A percentile compares a stretch with the other conserved stretches of the same genome.
Evolutionary conservation across 2,113 vertebrate genomes (phyloP).

Genomic region (Zosterops lateralis): DNA sequence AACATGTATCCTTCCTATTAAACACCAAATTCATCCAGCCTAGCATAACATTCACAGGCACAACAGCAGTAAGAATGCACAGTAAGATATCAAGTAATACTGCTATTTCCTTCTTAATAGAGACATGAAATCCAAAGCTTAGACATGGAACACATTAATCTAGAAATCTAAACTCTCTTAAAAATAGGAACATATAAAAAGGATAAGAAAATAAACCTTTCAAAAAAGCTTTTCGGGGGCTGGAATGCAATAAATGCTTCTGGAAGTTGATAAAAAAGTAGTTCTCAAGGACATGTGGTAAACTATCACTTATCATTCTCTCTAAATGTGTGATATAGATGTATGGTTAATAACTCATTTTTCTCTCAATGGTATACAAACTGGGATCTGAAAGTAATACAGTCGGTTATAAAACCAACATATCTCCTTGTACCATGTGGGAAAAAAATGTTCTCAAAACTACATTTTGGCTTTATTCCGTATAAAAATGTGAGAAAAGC

Average conservation of each 20-base stretch:
- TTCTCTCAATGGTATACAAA: conserved; percentile 43
- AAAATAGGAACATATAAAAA: neutral
- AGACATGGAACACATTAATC: neutral
- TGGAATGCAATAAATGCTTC: neutral
- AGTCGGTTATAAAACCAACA: neutral
- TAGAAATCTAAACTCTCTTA: neutral
- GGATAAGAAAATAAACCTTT: neutral
- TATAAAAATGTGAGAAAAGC: neutral
- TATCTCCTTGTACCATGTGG: neutral
- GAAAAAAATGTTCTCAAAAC: conserved; percentile 27
- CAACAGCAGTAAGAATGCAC: neutral
- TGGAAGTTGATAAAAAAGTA: conserved; percentile 5
- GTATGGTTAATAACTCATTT: conserved; percentile 35
- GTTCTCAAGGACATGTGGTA: conserved; percentile 28
- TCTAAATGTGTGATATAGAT: conserved; percentile 23
- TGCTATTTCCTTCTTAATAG: neutral
- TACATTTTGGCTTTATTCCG: neutral
- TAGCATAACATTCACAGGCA: neutral
- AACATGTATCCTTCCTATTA: neutral
- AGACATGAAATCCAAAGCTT: neutral
- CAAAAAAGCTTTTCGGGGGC: neutral
- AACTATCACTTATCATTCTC: conserved; percentile 7
- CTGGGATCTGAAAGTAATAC: conserved; percentile 11
- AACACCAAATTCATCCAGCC: neutral
- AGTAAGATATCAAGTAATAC: neutral